Conservation (phyloP, 2,797 vertebrate genomes). For the Antennarius maculatus region DNA sequence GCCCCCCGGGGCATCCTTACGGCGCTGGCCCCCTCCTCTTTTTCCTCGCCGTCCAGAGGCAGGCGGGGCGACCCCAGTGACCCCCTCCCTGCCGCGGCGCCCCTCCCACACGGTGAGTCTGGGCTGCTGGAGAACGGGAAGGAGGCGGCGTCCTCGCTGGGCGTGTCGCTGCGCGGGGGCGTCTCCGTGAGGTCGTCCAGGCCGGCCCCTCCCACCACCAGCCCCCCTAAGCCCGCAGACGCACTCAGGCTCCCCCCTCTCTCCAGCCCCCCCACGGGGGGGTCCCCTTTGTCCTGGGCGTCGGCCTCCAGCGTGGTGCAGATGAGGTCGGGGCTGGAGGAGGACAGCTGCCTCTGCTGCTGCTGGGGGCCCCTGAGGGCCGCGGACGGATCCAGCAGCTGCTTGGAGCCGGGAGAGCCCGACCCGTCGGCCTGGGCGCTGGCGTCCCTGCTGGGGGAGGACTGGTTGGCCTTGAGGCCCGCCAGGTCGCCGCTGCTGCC, state of each 20-base stretch:
- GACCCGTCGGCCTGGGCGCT: constrained; percentile 64
- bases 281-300: constrained; percentile 72
- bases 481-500: constrained; percentile 90
- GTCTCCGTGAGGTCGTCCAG: constrained; percentile 82
- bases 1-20: constrained; percentile 79
- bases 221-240: constrained; percentile 71
- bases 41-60: constrained; percentile 78
- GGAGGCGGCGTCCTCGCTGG: constrained; percentile 86
- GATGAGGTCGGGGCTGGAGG: constrained; percentile 90
- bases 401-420: constrained; percentile 69
- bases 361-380: constrained; percentile 83
- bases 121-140: constrained; percentile 89
- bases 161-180: constrained; percentile 84
- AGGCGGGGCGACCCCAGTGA: constrained; percentile 81
- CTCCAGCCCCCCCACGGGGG: constrained; percentile 67
- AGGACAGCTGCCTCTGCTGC: constrained; percentile 86
- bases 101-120: constrained; percentile 85
- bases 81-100: constrained; percentile 71
- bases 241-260: constrained; percentile 78
- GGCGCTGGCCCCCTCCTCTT: constrained; percentile 78
- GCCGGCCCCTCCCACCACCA: constrained; percentile 61
- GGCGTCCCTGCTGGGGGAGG: constrained; percentile 72
- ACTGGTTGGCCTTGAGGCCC: constrained; percentile 78
- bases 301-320: constrained; percentile 84
- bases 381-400: constrained; percentile 78